These are phyloP conservation scores for Gortyna flavago DNA, from an alignment of 2,888 invertebrate genomes.

Conservation along the genomic window DNA sequence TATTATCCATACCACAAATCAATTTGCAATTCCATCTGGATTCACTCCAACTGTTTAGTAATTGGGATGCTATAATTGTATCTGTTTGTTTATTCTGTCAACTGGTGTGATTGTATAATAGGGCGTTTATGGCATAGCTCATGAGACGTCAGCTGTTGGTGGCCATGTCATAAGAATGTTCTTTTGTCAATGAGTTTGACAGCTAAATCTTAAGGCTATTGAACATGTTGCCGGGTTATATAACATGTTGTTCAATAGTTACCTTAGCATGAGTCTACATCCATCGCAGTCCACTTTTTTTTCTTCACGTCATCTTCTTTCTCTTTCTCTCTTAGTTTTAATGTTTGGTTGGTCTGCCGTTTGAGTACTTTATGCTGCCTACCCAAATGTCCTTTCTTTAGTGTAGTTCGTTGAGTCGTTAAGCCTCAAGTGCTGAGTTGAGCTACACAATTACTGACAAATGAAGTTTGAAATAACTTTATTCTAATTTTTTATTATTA, in stretches of 20 bases:
- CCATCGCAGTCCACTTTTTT: not conserved
- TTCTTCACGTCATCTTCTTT: too few relatives aligned
- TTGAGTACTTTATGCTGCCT: too few relatives aligned
- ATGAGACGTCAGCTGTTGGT: not conserved
- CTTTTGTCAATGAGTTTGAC: not conserved
- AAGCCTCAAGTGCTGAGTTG: too few relatives aligned
- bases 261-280: not conserved
- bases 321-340: too few relatives aligned
- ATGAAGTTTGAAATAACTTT: too few relatives aligned
- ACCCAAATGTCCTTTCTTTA: too few relatives aligned
- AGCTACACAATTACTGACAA: too few relatives aligned
- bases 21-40: constrained; percentile 56
- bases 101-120: constrained; percentile 13
- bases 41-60: constrained; percentile 49
- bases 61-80: constrained; percentile 45
- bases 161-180: too few relatives aligned
- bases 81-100: constrained; percentile 37
- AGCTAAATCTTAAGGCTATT: not conserved
- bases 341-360: too few relatives aligned
- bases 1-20: constrained; percentile 54
- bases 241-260: not conserved
- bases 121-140: not conserved
- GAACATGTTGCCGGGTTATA: too few relatives aligned
- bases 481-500: too few relatives aligned
- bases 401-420: too few relatives aligned